Conservation (phyloP, 2,797 vertebrate genomes). For the Darevskia nairensis region DNA sequence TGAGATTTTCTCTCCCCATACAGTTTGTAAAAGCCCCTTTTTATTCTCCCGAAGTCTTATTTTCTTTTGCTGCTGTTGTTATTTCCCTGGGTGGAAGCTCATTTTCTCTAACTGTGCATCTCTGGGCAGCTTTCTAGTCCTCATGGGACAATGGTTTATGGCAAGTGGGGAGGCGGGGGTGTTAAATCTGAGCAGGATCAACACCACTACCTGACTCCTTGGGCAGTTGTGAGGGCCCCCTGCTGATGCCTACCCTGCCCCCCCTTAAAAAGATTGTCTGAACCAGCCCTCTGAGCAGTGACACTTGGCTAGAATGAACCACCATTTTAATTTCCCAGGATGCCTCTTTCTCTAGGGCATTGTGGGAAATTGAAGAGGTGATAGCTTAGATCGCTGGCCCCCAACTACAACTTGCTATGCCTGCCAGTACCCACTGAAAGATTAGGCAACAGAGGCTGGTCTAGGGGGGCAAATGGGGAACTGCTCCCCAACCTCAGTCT, state of each 20-base stretch:
- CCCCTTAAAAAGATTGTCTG: not conserved
- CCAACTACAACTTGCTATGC: no score
- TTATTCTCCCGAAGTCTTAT: accelerated
- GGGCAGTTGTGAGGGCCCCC: not conserved
- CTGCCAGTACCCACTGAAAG: no score
- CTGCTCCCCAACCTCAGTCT: no score
- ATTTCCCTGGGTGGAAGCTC: not conserved
- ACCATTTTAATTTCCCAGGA: not conserved
- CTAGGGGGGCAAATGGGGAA: no score
- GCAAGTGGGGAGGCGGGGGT: not conserved
- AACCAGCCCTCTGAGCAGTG: not conserved
- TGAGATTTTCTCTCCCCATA: not conserved
- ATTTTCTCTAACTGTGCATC: accelerated
- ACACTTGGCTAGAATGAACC: not conserved
- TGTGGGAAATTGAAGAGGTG: not conserved
- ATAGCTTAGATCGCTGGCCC: no score
- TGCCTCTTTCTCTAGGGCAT: not conserved
- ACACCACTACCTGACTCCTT: not conserved
- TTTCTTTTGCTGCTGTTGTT: no score
- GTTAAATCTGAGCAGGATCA: not conserved
- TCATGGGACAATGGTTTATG: not conserved
- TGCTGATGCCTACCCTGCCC: not conserved
- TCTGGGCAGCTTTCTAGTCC: accelerated
- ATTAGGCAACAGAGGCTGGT: no score
- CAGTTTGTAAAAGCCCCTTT: not conserved